These are phyloP conservation scores for Tiliqua scincoides DNA, from an alignment of 2,113 vertebrate genomes.

Conservation along the genomic window DNA sequence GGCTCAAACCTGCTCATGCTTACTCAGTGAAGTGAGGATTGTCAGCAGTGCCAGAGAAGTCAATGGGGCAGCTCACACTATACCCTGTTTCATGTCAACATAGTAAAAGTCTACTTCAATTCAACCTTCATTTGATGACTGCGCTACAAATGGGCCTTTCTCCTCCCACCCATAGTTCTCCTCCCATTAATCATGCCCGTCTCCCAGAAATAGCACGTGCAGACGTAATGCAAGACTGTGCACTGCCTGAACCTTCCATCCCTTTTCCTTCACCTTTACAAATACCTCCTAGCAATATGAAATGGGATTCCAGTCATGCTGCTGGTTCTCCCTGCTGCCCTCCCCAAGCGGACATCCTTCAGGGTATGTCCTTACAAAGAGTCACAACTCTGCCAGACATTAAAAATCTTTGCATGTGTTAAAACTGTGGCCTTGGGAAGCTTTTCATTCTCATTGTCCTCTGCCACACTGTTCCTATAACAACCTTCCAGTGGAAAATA, in stretches of 20 bases:
- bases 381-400: background rate
- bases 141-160: background rate
- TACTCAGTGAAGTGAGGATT: background rate
- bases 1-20: background rate
- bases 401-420: background rate
- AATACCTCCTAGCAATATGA: background rate
- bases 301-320: background rate
- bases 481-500: background rate
- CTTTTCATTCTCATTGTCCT: background rate
- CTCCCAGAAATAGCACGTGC: background rate
- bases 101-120: background rate
- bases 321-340: background rate
- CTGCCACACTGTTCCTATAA: background rate
- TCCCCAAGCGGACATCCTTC: background rate
- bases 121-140: background rate
- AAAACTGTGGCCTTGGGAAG: background rate
- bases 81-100: background rate
- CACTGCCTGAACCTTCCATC: background rate
- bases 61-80: background rate
- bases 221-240: accelerated
- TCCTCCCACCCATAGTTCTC: background rate
- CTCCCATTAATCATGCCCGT: background rate
- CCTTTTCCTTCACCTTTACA: background rate
- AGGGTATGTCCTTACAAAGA: background rate
- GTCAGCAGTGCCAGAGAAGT: background rate